Percentiles rank a stretch among this genome's conserved stretches.
Evolutionary conservation across 2,797 vertebrate species (phyloP).

Genomic region (Diplodus sargus): DNA sequence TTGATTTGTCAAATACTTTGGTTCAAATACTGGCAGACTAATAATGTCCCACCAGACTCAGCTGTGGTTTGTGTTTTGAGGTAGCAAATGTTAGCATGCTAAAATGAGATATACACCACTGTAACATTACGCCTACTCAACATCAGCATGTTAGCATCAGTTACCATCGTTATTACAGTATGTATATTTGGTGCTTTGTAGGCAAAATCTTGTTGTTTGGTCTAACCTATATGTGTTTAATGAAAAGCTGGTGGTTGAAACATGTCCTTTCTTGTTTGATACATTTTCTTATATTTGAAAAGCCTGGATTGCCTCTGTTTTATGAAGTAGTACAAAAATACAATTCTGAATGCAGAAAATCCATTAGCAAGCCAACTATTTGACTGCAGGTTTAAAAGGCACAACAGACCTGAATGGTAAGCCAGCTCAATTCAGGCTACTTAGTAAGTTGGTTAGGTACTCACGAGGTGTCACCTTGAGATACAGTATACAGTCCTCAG

Average conservation of each 20-base stretch:
- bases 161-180: neutral
- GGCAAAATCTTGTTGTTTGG: no score
- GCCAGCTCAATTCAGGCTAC: neutral
- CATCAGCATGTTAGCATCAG: neutral
- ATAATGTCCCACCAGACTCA: neutral
- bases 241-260: no score
- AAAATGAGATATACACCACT: no score
- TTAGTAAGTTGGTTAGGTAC: slow-evolving; percentile 65
- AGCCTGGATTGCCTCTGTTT: no score
- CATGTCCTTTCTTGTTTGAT: no score
- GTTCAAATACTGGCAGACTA: neutral
- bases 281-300: no score
- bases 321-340: neutral
- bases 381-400: neutral
- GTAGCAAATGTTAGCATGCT: neutral
- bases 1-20: neutral
- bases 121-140: neutral
- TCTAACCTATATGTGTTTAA: no score
- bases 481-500: slow-evolving; percentile 88
- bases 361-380: neutral
- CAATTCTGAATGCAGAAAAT: neutral
- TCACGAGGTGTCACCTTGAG: slow-evolving; percentile 91
- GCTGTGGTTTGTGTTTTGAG: neutral
- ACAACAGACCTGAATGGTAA: slow-evolving; percentile 5
- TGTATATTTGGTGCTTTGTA: neutral